phyloP scores from a whole-genome alignment of 1,140 invertebrate species.

The Drosophila lini region DNA sequence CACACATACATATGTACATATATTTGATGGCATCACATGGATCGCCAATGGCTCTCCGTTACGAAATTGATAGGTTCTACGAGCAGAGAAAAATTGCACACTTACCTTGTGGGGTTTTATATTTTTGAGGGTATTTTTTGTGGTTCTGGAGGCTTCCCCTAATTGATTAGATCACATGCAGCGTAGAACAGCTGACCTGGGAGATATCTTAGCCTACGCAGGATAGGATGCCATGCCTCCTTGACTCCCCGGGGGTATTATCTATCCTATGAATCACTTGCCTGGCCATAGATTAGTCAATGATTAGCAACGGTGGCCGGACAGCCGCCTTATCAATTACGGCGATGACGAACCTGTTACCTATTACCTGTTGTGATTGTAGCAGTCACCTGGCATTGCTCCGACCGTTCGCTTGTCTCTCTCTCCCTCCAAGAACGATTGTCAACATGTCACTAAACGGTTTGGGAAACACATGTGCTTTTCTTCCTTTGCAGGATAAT shows the following conservation, averaged over 20 bases:
- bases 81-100: neutral
- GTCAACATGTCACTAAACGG: conserved; percentile 23
- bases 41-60: conserved; percentile 1
- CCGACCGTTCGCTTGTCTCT: conserved; percentile 19
- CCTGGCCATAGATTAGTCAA: conserved; percentile 39
- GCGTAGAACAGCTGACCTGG: neutral
- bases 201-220: conserved; percentile 12
- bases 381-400: conserved; percentile 31
- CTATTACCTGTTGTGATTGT: conserved; percentile 31
- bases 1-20: neutral
- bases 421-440: neutral
- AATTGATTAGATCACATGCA: conserved; percentile 1
- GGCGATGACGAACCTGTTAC: conserved; percentile 27
- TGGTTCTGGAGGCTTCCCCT: neutral
- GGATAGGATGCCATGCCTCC: conserved; percentile 6
- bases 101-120: neutral
- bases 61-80: neutral
- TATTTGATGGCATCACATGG: conserved; percentile 18
- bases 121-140: too few relatives aligned
- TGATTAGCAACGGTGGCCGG: conserved; percentile 61
- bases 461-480: neutral
- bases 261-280: conserved; percentile 55
- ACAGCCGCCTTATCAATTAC: conserved; percentile 50
- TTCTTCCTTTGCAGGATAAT: conserved; percentile 65
- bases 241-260: neutral